Evolutionary conservation across 2,113 vertebrate species (phyloP).

Genomic region (Tinamus guttatus): DNA sequence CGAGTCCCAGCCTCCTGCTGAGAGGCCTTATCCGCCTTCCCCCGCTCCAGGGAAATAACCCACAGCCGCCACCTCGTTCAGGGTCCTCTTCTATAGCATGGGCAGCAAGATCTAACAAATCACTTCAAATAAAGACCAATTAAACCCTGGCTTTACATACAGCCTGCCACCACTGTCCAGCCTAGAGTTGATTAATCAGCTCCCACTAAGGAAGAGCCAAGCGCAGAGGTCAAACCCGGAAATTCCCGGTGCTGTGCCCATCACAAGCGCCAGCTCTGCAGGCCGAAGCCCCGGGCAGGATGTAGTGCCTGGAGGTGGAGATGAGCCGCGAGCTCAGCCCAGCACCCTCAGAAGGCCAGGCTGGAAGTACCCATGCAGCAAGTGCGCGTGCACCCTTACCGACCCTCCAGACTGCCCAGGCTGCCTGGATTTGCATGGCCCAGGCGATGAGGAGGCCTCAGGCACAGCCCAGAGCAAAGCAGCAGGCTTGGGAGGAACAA

Average conservation of each 20-base stretch:
- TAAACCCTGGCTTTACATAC: too few species aligned
- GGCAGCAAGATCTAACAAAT: neutral
- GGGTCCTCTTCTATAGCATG: neutral
- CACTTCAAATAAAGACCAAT: neutral
- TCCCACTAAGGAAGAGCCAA: neutral
- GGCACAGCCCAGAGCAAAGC: neutral
- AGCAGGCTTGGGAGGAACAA: neutral
- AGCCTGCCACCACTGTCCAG: too few species aligned
- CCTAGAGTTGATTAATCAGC: neutral
- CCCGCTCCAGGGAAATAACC: neutral
- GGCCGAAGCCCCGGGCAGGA: too few species aligned
- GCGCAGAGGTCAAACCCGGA: too few species aligned
- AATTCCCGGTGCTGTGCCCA: too few species aligned
- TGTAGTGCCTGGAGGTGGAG: too few species aligned
- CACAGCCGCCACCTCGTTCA: neutral
- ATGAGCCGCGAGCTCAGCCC: neutral
- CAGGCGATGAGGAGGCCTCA: neutral
- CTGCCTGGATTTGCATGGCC: neutral
- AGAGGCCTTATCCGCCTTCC: neutral
- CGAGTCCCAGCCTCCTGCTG: neutral
- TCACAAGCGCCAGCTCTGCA: too few species aligned
- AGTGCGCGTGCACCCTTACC: neutral
- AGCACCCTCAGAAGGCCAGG: accelerated
- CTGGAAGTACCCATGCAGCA: neutral
- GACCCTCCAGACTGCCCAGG: neutral